Evolutionary conservation across 2,113 vertebrate genomes (phyloP).

Genomic region (Naja naja): DNA sequence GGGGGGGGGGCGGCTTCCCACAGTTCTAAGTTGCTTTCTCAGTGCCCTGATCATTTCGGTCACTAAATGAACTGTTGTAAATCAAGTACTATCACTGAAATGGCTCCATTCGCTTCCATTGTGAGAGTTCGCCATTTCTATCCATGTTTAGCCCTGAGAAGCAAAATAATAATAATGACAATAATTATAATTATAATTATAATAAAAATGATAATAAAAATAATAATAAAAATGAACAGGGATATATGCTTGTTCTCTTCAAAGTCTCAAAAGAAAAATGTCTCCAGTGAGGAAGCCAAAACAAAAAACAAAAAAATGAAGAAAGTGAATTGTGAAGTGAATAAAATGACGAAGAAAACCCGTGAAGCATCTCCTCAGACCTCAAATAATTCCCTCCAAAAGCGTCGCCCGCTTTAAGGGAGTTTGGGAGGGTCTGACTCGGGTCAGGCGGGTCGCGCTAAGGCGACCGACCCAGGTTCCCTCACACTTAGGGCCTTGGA

Average conservation of each 20-base stretch:
- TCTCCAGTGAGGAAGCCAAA: too few species aligned
- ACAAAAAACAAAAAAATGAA: too few species aligned
- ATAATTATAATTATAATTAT: too few species aligned
- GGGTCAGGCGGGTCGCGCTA: background rate
- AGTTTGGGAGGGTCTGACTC: background rate
- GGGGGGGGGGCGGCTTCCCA: too few species aligned
- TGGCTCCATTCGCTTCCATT: background rate
- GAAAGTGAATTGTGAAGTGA: too few species aligned
- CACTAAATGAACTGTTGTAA: background rate
- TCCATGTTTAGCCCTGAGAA: background rate
- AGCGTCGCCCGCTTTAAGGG: background rate
- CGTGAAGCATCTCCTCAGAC: background rate
- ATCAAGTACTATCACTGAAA: background rate
- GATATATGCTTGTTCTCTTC: background rate
- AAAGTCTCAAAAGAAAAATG: background rate
- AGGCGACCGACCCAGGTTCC: fast-evolving
- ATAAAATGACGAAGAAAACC: background rate
- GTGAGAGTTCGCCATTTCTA: fast-evolving
- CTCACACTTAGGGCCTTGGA: background rate
- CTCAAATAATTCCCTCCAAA: background rate
- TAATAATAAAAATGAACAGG: background rate
- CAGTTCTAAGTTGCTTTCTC: too few species aligned
- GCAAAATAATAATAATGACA: background rate
- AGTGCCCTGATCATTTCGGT: too few species aligned
- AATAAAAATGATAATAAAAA: too few species aligned